These are phyloP conservation scores for Hassar affinis DNA, from an alignment of 2,113 vertebrate species.

Conservation along the genomic window DNA sequence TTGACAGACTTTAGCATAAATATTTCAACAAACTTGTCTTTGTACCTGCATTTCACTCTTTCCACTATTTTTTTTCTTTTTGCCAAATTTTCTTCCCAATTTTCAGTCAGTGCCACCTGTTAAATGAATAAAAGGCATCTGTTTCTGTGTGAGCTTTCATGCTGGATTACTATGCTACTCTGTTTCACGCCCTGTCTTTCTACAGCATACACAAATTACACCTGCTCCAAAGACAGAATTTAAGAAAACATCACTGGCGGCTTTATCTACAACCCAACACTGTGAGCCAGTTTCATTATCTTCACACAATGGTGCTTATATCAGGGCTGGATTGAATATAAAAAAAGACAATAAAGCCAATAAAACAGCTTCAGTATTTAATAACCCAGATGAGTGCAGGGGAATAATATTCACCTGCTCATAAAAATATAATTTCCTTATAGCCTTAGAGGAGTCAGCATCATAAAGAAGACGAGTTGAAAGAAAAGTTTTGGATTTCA, in stretches of 20 bases:
- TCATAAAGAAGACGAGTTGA: neutral
- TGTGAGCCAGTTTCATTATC: neutral
- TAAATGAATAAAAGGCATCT: neutral
- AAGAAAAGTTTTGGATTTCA: neutral
- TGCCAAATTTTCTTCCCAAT: neutral
- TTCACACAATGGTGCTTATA: neutral
- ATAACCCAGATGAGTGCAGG: neutral
- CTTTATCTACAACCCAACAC: neutral
- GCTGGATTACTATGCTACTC: neutral
- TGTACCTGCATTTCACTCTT: neutral
- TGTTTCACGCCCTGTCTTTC: neutral
- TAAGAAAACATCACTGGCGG: neutral
- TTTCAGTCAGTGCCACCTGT: neutral
- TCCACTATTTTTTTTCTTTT: neutral
- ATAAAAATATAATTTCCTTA: slow-evolving; percentile 11
- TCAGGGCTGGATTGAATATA: neutral
- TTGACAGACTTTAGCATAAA: neutral
- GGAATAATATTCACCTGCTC: slow-evolving; percentile 12
- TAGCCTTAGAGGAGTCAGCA: neutral
- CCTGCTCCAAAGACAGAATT: neutral
- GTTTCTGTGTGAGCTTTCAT: neutral
- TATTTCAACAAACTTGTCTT: neutral
- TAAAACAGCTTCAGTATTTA: slow-evolving; percentile 11
- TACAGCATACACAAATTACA: neutral
- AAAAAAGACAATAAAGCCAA: slow-evolving; percentile 8